These are phyloP conservation scores for Deilephila porcellus DNA, from an alignment of 2,888 invertebrate species.

Conservation along the genomic window DNA sequence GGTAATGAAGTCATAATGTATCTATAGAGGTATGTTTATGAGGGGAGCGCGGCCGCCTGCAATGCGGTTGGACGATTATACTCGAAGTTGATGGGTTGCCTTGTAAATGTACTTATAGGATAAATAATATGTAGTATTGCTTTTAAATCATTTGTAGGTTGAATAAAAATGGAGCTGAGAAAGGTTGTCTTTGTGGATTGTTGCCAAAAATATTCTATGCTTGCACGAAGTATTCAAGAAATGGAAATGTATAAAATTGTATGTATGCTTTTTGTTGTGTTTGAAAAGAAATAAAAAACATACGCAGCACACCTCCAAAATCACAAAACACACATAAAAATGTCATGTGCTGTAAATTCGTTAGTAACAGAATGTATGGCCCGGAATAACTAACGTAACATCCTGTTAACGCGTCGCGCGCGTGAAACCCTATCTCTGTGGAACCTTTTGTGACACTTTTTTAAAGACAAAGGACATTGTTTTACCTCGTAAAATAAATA, in stretches of 20 bases:
- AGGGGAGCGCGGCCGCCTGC: conserved; percentile 4
- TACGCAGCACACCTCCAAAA: background rate
- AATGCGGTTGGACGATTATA: background rate
- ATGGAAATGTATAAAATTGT: too few species aligned
- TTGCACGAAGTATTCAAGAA: too few species aligned
- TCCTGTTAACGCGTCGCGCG: background rate
- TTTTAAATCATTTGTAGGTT: too few species aligned
- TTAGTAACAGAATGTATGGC: conserved; percentile 14
- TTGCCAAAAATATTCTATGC: too few species aligned
- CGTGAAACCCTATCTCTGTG: conserved; percentile 14
- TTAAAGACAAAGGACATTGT: conserved; percentile 23
- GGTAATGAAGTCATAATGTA: conserved; percentile 23
- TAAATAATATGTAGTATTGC: too few species aligned
- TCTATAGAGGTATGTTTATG: background rate
- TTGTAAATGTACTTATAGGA: too few species aligned
- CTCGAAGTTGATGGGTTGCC: background rate
- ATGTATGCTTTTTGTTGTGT: too few species aligned
- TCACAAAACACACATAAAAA: background rate
- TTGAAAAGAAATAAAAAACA: too few species aligned
- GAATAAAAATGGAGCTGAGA: too few species aligned
- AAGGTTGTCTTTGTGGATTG: too few species aligned
- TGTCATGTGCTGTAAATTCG: conserved; percentile 18
- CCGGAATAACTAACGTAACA: conserved; percentile 16
- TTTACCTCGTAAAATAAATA: conserved; percentile 16
- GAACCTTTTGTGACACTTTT: conserved; percentile 16